Base-by-base conservation (phyloP, 2,797 vertebrate genomes). In the Enteromius thamalakanensis region DNA sequence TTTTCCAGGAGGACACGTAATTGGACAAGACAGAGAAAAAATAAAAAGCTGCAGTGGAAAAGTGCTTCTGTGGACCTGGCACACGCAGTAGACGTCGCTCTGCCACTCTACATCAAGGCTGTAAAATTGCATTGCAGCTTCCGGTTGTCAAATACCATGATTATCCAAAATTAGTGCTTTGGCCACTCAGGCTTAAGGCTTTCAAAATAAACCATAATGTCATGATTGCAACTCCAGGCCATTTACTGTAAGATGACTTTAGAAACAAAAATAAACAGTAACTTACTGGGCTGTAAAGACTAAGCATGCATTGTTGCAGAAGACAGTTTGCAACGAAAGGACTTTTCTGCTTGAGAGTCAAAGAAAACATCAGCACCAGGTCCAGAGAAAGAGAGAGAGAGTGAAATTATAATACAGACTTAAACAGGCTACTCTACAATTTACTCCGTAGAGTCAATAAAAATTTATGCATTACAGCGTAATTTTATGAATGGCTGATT, bases 1-100 rank as follows among this genome's bases (percentile, higher is more conserved):
- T 86, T 89, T 88, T 91, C 91, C 87, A 70, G 84, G 34, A 77
- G 88, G 87, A 91, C 90, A 92, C 84, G 78, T 93, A 92, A 94
- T 93, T 93, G 90, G 88, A 92, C 74, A 83, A 91, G 93, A 93
- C 90, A 89, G 87, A 80, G 26, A 49, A 82, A 81, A 82, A 80
- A 87, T 85, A 89, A 89, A 89, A 79, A 23, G 87, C 70, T 47
- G 60, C 49, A 78, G 79, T 70, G 15, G 17, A 84, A 84, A 76
- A 29, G 4, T 0, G 15, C 42, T 34, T 78, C 55, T 64, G 23
- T 47, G 71, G 71, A 65, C 70, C 40, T 14, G 65, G 40, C 67
- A 14, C 23, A 32, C 0, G 47, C 34, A 64, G 53, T 17, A 29
- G 23, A 70, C 81, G 69, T 69, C 29, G 47, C 40, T 68, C 51